Conservation (phyloP, 2,888 invertebrate species). For the Limenitis camilla region DNA sequence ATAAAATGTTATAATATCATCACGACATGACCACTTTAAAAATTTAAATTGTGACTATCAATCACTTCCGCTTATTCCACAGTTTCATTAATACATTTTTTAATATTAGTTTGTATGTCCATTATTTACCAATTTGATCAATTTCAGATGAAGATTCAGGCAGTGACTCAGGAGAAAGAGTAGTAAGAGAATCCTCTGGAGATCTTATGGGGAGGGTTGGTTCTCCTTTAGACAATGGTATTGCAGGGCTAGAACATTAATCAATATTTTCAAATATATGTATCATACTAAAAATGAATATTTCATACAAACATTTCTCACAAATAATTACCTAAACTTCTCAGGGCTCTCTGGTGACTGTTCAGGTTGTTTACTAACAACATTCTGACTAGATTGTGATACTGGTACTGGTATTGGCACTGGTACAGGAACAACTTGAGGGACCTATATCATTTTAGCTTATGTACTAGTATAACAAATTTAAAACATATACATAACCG, state of each 20-base stretch:
- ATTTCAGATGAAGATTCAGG: slow-evolving; percentile 49
- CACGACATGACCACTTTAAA: no score
- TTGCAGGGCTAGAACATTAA: slow-evolving; percentile 57
- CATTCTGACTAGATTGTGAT: slow-evolving; percentile 25
- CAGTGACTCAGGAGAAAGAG: slow-evolving; percentile 52
- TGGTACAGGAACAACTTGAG: slow-evolving; percentile 1
- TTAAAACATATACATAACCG: no score
- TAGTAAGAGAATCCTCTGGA: slow-evolving; percentile 55
- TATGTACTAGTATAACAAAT: not conserved
- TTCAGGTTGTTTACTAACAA: slow-evolving; percentile 24
- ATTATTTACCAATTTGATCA: slow-evolving; percentile 47
- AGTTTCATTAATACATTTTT: not conserved
- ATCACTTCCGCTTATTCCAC: no score
- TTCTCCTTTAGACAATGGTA: slow-evolving; percentile 65
- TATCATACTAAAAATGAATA: not conserved
- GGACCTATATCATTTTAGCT: not conserved
- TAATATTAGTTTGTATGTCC: no score
- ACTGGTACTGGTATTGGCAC: slow-evolving; percentile 3
- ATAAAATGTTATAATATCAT: no score
- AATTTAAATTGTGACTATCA: no score
- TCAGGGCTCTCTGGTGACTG: slow-evolving; percentile 36
- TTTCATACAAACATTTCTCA: not conserved
- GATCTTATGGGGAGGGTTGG: slow-evolving; percentile 56
- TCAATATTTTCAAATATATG: no score
- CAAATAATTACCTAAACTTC: slow-evolving; percentile 48